phyloP scores from a whole-genome alignment of 2,797 vertebrate species.

The Eupleurogrammus muticus region DNA sequence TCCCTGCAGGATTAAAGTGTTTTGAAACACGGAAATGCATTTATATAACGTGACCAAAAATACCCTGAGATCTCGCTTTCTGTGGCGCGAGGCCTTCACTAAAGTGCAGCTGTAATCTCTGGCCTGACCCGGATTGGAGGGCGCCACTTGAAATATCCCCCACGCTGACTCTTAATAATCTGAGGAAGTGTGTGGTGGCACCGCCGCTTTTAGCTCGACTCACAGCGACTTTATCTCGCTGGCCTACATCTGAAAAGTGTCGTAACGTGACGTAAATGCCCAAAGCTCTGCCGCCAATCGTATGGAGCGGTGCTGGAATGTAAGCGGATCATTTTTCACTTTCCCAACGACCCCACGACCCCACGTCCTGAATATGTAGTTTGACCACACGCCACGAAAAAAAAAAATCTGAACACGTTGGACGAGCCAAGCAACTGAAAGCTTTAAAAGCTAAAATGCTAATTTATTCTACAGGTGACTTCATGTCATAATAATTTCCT shows the following conservation, averaged over 20 bases:
- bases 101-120: background rate
- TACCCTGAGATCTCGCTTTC: too few species aligned
- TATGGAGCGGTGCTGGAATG: slow-evolving; percentile 58
- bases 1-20: too few species aligned
- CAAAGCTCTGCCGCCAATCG: slow-evolving; percentile 58
- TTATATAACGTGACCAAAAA: too few species aligned
- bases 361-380: background rate
- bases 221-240: slow-evolving; percentile 63
- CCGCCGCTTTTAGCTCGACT: slow-evolving; percentile 24
- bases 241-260: too few species aligned
- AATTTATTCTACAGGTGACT: background rate
- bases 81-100: background rate
- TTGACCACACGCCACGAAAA: background rate
- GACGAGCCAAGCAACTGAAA: too few species aligned
- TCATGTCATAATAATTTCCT: too few species aligned
- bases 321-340: slow-evolving; percentile 72
- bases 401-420: background rate
- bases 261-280: too few species aligned
- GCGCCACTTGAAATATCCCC: slow-evolving; percentile 1
- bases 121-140: background rate
- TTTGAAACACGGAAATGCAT: too few species aligned
- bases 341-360: slow-evolving; percentile 49
- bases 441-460: background rate
- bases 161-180: slow-evolving; percentile 11
- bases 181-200: slow-evolving; percentile 37